Evolutionary conservation across 1,140 invertebrate species (phyloP).

Genomic region (Hyles vespertilio): DNA sequence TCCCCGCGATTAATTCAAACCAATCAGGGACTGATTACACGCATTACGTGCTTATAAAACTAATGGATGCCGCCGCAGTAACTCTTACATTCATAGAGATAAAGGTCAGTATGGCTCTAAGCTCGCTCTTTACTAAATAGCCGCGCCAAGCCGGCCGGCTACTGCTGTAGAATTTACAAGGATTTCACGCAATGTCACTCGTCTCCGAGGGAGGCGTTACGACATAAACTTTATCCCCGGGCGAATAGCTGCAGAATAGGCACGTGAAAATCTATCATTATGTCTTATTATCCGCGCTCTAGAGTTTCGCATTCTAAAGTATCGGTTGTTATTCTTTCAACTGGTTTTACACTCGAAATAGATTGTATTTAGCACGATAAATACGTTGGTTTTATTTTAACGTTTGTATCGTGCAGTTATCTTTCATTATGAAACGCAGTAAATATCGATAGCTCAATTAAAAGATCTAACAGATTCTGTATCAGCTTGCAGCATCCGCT

Average conservation of each 20-base stretch:
- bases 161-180: constrained; percentile 32
- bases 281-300: constrained; percentile 12
- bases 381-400: too few species aligned
- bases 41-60: constrained; percentile 55
- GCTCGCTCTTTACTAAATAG: background rate
- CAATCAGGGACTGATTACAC: constrained; percentile 72
- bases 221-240: constrained; percentile 36
- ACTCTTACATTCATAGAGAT: constrained; percentile 31
- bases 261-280: constrained; percentile 28
- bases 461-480: constrained; percentile 15
- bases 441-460: constrained; percentile 18
- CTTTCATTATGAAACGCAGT: background rate
- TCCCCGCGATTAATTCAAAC: constrained; percentile 67
- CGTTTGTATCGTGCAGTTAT: too few species aligned
- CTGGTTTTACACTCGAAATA: too few species aligned
- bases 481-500: constrained; percentile 14
- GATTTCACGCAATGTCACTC: constrained; percentile 60
- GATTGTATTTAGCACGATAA: too few species aligned
- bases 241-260: constrained; percentile 21
- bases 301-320: constrained; percentile 6
- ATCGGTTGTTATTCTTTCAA: too few species aligned
- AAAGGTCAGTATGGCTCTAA: constrained; percentile 25
- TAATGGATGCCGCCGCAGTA: constrained; percentile 29
- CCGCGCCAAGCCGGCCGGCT: constrained; percentile 19
- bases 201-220: constrained; percentile 29